These are phyloP conservation scores for Caenorhabditis sinica DNA, from an alignment of 2,888 invertebrate genomes.

Conservation along the genomic window DNA sequence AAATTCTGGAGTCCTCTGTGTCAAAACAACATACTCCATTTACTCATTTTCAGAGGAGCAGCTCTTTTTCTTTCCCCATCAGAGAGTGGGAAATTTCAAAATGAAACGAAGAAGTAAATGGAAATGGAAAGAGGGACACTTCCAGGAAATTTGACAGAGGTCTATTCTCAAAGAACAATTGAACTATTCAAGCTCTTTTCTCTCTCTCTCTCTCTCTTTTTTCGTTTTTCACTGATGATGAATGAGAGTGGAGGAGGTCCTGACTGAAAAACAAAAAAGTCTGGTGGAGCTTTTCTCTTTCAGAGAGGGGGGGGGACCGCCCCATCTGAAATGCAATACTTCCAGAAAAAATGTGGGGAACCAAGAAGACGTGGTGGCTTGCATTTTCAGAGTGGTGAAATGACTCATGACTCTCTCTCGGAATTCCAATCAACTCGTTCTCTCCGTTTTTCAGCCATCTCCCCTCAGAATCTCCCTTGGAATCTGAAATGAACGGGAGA, in stretches of 20 bases:
- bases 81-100: neutral
- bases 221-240: neutral
- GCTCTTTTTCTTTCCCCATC: neutral
- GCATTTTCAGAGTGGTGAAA: conserved; percentile 23
- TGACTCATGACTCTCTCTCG: conserved; percentile 38
- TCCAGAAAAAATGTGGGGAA: conserved; percentile 8
- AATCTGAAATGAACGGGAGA: conserved; percentile 12
- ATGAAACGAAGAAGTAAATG: conserved; percentile 8
- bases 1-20: neutral
- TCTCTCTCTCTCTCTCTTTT: neutral
- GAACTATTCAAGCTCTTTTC: conserved; percentile 11
- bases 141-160: conserved; percentile 16
- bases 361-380: neutral
- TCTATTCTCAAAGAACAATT: conserved; percentile 11
- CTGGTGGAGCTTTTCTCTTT: neutral
- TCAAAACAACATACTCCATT: conserved; percentile 39
- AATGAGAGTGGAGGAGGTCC: neutral
- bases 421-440: conserved; percentile 34
- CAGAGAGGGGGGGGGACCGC: no score
- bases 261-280: conserved; percentile 8
- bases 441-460: neutral
- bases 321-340: conserved; percentile 41
- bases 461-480: conserved; percentile 3
- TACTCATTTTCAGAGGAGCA: conserved; percentile 28
- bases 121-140: neutral